phyloP scores from a whole-genome alignment of 2,113 vertebrate genomes.

The Anser cygnoides region DNA sequence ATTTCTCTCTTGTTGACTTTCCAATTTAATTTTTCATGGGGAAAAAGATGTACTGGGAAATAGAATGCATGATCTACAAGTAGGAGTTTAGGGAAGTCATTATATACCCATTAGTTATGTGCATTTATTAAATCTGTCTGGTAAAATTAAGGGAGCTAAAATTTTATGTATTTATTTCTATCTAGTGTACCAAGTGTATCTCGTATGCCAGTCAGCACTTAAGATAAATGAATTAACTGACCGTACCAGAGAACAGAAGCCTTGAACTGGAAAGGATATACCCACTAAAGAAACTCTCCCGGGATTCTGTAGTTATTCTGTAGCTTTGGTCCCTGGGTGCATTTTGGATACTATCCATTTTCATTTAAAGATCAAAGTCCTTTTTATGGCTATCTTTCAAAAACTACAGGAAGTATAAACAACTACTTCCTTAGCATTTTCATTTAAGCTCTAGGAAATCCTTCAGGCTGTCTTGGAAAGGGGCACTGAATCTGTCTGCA shows the following conservation, averaged over 20 bases:
- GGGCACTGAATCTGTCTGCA: not conserved
- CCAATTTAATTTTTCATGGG: constrained; percentile 58
- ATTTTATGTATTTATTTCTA: constrained; percentile 62
- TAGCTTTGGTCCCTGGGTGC: not conserved
- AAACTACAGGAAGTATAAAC: not conserved
- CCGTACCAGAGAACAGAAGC: not conserved
- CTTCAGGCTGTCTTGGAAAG: not conserved
- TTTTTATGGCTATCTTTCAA: constrained; percentile 2
- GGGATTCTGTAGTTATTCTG: not conserved
- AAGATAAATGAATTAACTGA: constrained; percentile 34
- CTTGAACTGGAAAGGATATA: not conserved
- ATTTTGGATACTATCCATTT: not conserved
- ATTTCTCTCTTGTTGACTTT: constrained; percentile 66
- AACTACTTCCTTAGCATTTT: constrained; percentile 11
- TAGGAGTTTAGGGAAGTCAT: constrained; percentile 66
- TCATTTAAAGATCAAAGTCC: constrained; percentile 14
- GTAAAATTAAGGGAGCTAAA: constrained; percentile 50
- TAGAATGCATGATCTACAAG: constrained; percentile 61
- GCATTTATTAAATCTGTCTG: constrained; percentile 72
- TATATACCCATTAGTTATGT: constrained; percentile 73
- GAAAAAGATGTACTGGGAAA: constrained; percentile 51
- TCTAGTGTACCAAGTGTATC: not conserved
- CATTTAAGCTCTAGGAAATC: not conserved
- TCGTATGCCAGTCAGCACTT: not conserved
- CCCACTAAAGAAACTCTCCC: not conserved